Evolutionary conservation across 2,797 vertebrate genomes (phyloP).

Genomic region (Neopelma chrysocephalum): DNA sequence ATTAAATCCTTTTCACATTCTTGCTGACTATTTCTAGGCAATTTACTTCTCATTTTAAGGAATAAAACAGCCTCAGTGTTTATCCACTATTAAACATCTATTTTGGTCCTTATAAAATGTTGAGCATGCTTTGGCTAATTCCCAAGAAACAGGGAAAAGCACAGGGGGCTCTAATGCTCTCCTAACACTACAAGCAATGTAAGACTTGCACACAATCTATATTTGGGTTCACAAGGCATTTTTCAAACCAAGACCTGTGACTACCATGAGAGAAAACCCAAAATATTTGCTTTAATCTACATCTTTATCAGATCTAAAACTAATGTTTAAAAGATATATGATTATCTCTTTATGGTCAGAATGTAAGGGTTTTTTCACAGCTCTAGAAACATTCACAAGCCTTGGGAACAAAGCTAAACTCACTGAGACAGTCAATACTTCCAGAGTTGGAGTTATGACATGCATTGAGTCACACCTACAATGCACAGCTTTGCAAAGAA

Average conservation of each 20-base stretch:
- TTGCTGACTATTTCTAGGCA: not conserved
- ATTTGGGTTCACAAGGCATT: not conserved
- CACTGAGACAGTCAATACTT: not conserved
- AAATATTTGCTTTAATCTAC: not conserved
- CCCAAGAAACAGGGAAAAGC: not conserved
- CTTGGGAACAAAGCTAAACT: not conserved
- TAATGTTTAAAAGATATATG: not conserved
- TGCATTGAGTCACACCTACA: not conserved
- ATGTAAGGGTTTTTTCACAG: not conserved
- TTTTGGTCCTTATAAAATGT: not conserved
- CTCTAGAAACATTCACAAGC: not conserved
- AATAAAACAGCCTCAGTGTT: not conserved
- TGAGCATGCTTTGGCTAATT: not conserved
- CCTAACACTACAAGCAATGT: not conserved
- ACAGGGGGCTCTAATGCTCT: not conserved
- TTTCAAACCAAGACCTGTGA: not conserved
- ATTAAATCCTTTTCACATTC: constrained; percentile 10
- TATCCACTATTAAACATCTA: not conserved
- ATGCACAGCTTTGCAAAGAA: not conserved
- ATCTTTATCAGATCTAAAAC: not conserved
- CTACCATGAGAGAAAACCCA: not conserved
- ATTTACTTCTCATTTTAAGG: constrained; percentile 7
- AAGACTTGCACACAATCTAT: not conserved
- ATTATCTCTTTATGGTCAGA: not conserved
- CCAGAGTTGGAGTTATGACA: not conserved